Evolutionary conservation across 1,140 invertebrate species (phyloP), one percentile per base, ranked within the genome.

Genomic region (Hermatobates lingyangjiaoensis): DNA sequence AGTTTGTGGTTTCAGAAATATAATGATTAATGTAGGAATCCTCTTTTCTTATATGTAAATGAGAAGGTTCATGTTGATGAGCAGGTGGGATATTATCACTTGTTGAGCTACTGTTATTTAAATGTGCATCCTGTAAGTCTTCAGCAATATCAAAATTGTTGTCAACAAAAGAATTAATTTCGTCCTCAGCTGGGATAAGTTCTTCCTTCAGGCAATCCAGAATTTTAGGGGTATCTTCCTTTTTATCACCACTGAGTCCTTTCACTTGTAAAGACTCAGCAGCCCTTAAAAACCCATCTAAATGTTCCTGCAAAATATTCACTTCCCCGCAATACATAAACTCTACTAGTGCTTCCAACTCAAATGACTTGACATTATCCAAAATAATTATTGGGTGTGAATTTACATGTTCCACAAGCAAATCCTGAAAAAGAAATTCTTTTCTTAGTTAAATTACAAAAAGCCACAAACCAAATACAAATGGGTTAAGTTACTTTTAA

Each of bases 261-360:
- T 86, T 86, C 58, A 88, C 79, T 72, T 85, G 80, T 60, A 88
- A 72, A 59, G 80, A 79, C 71, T 87, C 81, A 56, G 84, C 84
- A 60, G 83, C 81, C 71, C 83, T 86, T 60, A 88, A 75, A 66
- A 88, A 85, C 52, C 77, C 76, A 53, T 79, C 74, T 63, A 88
- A 72, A 59, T 86, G 81, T 63, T 86, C 81, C 69, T 87, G 81
- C 60, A 77, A 80, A 59, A 87, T 80, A 70, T 85, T 85, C 46
- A 87, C 83, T 71, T 87, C 82, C 56, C 84, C 84, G 69, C 80
- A 77, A 63, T 88, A 88, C 79, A 88, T 87, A 66, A 87, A 88
- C 62, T 82, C 79, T 59, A 88, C 72, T 59, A 87, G 73, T 65
- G 83, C 78, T 66, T 76, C 77, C 59, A 87, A 66, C 56, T 83